Evolutionary conservation across 35 echinoderm and acorn worm species (phyloP).

Genomic region (Diadema setosum): DNA sequence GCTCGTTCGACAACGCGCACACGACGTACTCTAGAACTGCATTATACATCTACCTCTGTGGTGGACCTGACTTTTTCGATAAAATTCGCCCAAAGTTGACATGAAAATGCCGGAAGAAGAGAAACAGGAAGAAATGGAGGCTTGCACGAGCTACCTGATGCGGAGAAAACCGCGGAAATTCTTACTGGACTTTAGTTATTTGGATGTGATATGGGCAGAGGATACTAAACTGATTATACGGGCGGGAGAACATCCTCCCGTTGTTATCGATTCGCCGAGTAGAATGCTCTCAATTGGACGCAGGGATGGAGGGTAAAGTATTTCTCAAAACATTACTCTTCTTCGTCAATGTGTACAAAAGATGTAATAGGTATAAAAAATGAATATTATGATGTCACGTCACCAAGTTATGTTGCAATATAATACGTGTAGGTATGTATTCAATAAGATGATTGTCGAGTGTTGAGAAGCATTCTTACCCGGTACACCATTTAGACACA

Average conservation of each 20-base stretch:
- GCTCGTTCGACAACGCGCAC: background rate
- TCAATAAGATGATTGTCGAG: no score
- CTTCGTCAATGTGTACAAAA: background rate
- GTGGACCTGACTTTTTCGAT: background rate
- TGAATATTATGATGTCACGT: no score
- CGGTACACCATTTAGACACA: no score
- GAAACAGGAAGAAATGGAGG: background rate
- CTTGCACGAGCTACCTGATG: background rate
- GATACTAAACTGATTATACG: conserved; percentile 18
- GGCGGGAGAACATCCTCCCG: conserved; percentile 18
- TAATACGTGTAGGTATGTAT: no score
- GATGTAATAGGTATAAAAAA: background rate
- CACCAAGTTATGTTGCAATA: no score
- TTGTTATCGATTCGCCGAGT: conserved; percentile 18
- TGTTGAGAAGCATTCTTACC: no score
- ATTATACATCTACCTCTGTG: background rate
- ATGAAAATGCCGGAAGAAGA: conserved; percentile 1
- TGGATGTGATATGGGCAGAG: conserved; percentile 9
- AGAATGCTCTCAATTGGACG: background rate
- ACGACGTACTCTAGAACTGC: no score
- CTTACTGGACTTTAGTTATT: conserved; percentile 21
- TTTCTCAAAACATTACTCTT: background rate
- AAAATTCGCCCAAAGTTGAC: background rate
- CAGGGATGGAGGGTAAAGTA: background rate
- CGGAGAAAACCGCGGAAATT: background rate